phyloP scores from a whole-genome alignment of 2,888 invertebrate genomes.

The Apeira syringaria region DNA sequence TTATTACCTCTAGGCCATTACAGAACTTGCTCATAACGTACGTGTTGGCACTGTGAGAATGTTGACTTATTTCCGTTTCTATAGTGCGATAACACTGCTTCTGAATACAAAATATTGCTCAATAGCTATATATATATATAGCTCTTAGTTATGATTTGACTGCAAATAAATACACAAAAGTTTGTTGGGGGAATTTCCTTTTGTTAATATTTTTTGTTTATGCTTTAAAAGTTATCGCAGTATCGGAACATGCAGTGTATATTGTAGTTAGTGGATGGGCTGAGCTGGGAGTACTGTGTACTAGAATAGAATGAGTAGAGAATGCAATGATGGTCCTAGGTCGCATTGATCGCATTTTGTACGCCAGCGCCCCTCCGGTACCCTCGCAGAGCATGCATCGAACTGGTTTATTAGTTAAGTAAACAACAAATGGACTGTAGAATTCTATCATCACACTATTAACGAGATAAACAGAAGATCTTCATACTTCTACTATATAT shows the following conservation, averaged over 20 bases:
- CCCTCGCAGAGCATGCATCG: slow-evolving; percentile 49
- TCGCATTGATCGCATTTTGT: slow-evolving; percentile 68
- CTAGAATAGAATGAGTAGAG: background rate
- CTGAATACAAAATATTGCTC: slow-evolving; percentile 26
- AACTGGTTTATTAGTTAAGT: slow-evolving; percentile 77
- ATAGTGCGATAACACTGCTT: slow-evolving; percentile 40
- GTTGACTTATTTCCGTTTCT: slow-evolving; percentile 38
- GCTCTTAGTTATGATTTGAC: slow-evolving; percentile 13
- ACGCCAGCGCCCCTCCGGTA: slow-evolving; percentile 29
- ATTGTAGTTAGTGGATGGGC: slow-evolving; percentile 6
- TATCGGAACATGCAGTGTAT: slow-evolving; percentile 27
- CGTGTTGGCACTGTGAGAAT: slow-evolving; percentile 27
- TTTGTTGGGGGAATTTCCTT: too few relatives aligned
- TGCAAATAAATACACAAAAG: background rate
- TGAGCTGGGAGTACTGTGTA: slow-evolving; percentile 17
- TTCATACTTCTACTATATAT: slow-evolving; percentile 51
- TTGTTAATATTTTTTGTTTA: background rate
- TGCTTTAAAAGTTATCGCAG: slow-evolving; percentile 16
- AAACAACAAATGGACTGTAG: slow-evolving; percentile 74
- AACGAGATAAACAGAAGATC: slow-evolving; percentile 57
- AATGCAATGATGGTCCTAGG: slow-evolving; percentile 10
- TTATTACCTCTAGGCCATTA: slow-evolving; percentile 6
- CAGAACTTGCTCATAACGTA: slow-evolving; percentile 11
- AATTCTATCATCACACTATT: slow-evolving; percentile 79
- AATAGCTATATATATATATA: too few relatives aligned